phyloP scores from a whole-genome alignment of 2,113 vertebrate genomes.

The Sarotherodon lohbergeri region DNA sequence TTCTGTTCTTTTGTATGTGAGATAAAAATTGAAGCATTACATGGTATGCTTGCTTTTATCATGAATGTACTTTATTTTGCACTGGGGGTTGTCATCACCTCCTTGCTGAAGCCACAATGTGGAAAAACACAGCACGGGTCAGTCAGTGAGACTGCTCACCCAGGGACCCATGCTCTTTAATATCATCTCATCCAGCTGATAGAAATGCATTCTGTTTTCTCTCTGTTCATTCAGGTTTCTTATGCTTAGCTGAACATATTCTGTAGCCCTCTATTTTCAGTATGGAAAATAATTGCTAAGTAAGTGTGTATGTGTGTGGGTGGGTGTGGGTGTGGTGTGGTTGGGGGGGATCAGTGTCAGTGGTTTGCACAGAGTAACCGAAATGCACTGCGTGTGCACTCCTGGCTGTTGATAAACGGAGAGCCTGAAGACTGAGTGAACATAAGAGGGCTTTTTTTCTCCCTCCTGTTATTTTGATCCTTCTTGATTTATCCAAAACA shows the following conservation, averaged over 20 bases:
- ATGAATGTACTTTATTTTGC: slow-evolving; percentile 58
- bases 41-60: neutral
- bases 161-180: slow-evolving; percentile 3
- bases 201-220: neutral
- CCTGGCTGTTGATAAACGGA: neutral
- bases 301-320: neutral
- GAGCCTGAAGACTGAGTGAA: neutral
- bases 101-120: neutral
- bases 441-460: neutral
- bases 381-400: slow-evolving; percentile 47
- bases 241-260: slow-evolving; percentile 22
- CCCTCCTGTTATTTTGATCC: neutral
- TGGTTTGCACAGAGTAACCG: slow-evolving; percentile 28
- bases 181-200: neutral
- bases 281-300: slow-evolving; percentile 11
- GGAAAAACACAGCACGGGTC: neutral
- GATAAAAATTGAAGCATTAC: neutral
- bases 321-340: neutral
- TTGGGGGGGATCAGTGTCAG: neutral
- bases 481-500: slow-evolving; percentile 51
- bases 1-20: neutral
- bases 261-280: slow-evolving; percentile 37
- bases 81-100: slow-evolving; percentile 17
- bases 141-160: neutral
- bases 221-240: neutral